phyloP scores from a whole-genome alignment of 2,113 vertebrate genomes.

The Oryzias javanicus region DNA sequence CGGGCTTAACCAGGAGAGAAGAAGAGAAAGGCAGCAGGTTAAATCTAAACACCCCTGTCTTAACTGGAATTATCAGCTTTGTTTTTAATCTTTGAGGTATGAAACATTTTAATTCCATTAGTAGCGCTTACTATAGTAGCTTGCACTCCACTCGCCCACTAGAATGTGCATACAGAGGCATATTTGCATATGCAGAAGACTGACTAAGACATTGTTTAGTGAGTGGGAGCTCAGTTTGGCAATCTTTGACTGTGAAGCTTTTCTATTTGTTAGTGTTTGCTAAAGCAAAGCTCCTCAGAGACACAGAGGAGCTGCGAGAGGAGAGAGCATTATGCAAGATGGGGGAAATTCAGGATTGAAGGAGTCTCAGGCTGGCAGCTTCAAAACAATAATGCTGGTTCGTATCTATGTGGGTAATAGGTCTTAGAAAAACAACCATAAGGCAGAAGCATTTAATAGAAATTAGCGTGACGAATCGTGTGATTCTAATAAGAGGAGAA shows the following conservation, averaged over 20 bases:
- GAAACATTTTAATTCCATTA: conserved; percentile 63
- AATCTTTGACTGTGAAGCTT: conserved; percentile 56
- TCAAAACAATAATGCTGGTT: not conserved
- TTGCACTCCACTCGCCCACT: conserved; percentile 60
- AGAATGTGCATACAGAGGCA: conserved; percentile 33
- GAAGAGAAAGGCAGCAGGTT: conserved; percentile 8
- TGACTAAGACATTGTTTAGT: conserved; percentile 62
- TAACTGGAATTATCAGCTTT: conserved; percentile 52
- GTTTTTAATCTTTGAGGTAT: conserved; percentile 44
- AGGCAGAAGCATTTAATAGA: not conserved
- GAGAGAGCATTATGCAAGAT: conserved; percentile 16
- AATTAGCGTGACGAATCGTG: conserved; percentile 4
- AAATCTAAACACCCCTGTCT: conserved; percentile 32
- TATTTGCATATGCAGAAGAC: conserved; percentile 45
- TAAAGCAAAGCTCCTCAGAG: conserved; percentile 52
- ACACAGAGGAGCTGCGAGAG: conserved; percentile 25
- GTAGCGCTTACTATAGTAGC: conserved; percentile 51
- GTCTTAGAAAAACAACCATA: conserved; percentile 11
- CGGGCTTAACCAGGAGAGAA: conserved; percentile 8
- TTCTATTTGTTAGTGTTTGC: conserved; percentile 58
- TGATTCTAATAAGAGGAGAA: conserved; percentile 12
- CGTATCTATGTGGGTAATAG: conserved; percentile 16
- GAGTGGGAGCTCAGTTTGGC: conserved; percentile 72
- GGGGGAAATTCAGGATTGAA: conserved; percentile 26
- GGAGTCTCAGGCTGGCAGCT: conserved; percentile 12